These are phyloP conservation scores for Ctena decussata DNA, from an alignment of 2,888 invertebrate species.

Conservation along the genomic window DNA sequence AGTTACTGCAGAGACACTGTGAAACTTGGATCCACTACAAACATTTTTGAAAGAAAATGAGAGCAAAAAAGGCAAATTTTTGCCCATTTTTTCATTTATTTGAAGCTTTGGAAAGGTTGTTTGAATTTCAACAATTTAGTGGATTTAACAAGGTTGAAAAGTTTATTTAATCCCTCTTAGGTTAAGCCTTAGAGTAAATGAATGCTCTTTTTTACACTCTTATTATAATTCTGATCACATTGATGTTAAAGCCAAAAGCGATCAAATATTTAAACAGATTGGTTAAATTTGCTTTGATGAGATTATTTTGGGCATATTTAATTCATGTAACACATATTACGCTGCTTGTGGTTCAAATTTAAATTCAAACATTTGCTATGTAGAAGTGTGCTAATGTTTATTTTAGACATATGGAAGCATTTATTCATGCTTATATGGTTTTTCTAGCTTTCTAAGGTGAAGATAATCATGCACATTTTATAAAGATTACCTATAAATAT, in stretches of 20 bases:
- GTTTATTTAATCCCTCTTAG: constrained; percentile 4
- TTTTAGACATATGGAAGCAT: too few relatives aligned
- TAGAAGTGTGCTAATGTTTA: constrained; percentile 1
- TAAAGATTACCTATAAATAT: too few relatives aligned
- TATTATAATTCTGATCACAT: not conserved
- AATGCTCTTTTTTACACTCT: not conserved
- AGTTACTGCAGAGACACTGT: too few relatives aligned
- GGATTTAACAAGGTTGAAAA: constrained; percentile 2
- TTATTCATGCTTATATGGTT: too few relatives aligned
- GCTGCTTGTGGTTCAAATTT: not conserved
- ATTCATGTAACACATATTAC: not conserved
- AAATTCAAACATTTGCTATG: not conserved
- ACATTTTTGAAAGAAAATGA: too few relatives aligned
- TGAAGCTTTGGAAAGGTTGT: too few relatives aligned
- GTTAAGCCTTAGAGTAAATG: not conserved
- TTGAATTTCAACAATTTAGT: not conserved
- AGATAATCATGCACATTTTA: too few relatives aligned
- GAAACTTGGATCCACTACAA: too few relatives aligned
- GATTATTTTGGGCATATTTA: not conserved
- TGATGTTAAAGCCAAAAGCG: not conserved
- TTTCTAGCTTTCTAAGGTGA: too few relatives aligned
- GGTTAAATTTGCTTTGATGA: constrained; percentile 4
- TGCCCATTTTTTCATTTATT: too few relatives aligned
- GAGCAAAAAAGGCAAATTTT: too few relatives aligned
- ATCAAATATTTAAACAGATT: constrained; percentile 14